These are phyloP conservation scores for Epinephelus cyanopodus DNA, from an alignment of 2,113 vertebrate species.

Conservation along the genomic window DNA sequence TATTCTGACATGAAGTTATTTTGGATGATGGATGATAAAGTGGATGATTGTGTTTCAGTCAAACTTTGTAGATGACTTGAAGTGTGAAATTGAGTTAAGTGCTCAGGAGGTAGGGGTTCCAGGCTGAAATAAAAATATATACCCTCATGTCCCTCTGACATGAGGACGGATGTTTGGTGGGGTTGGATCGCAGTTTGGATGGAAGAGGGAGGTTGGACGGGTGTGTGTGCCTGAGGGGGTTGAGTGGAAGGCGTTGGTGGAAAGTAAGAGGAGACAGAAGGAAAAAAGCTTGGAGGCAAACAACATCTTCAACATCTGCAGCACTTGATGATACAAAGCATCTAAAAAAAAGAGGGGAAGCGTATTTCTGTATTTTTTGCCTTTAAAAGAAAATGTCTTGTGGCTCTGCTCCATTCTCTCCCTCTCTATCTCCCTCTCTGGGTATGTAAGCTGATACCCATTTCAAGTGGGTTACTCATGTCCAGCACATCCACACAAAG, in stretches of 20 bases:
- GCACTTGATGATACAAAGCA: conserved; percentile 83
- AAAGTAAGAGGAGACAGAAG: conserved; percentile 42
- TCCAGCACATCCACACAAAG: conserved; percentile 99
- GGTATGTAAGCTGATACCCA: conserved; percentile 95
- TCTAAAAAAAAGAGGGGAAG: conserved; percentile 24
- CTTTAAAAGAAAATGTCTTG: conserved; percentile 65
- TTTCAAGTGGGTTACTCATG: conserved; percentile 98
- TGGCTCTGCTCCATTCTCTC: conserved; percentile 68
- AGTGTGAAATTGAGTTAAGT: conserved; percentile 87
- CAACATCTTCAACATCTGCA: conserved; percentile 82
- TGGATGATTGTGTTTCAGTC: conserved; percentile 82
- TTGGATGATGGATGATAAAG: conserved; percentile 82
- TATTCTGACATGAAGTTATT: conserved; percentile 70
- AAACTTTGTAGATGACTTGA: conserved; percentile 80
- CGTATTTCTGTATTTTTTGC: conserved; percentile 47
- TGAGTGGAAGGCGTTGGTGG: conserved; percentile 27
- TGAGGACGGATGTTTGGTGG: conserved; percentile 65
- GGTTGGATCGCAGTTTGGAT: conserved; percentile 44
- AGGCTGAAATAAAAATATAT: conserved; percentile 70
- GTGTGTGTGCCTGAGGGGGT: conserved; percentile 19
- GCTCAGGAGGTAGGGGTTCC: conserved; percentile 78
- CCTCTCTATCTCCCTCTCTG: conserved; percentile 90
- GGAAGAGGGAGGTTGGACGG: conserved; percentile 42
- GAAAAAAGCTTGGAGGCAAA: conserved; percentile 41
- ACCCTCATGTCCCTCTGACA: conserved; percentile 53